phyloP scores from a whole-genome alignment of 2,113 vertebrate genomes.

The Urocolius indicus region DNA sequence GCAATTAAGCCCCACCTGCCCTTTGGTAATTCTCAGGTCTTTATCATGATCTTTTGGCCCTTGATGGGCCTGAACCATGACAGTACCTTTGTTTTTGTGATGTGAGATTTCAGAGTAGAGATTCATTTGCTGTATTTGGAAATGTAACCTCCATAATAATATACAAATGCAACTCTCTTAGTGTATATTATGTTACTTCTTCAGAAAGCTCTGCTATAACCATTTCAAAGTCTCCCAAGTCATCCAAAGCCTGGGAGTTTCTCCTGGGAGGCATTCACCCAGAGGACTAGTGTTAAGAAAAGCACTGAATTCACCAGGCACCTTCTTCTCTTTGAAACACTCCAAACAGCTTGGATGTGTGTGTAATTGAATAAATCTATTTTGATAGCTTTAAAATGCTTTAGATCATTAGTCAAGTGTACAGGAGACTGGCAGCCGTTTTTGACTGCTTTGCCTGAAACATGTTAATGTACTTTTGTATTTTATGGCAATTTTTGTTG shows the following conservation, averaged over 20 bases:
- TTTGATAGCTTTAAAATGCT: not conserved
- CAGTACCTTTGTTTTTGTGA: not conserved
- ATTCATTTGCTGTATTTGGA: not conserved
- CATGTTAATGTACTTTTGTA: rapidly evolving
- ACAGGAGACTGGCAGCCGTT: not conserved
- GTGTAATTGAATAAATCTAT: not conserved
- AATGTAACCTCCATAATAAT: not conserved
- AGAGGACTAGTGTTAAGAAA: not conserved
- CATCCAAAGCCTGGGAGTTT: not conserved
- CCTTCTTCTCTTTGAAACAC: not conserved
- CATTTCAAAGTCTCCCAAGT: not conserved
- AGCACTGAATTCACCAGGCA: not conserved
- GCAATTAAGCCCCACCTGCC: no score
- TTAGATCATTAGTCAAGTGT: not conserved
- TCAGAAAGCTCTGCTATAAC: not conserved
- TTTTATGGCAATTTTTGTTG: not conserved
- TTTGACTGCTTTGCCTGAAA: not conserved
- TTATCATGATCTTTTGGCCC: no score
- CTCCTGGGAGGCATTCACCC: not conserved
- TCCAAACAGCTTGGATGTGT: not conserved
- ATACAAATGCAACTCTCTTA: not conserved
- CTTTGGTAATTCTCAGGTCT: no score
- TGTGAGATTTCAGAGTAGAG: not conserved
- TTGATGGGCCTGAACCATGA: no score
- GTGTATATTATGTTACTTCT: not conserved